Conservation (phyloP, 2,888 invertebrate genomes). For the Oscheius sp. region DNA sequence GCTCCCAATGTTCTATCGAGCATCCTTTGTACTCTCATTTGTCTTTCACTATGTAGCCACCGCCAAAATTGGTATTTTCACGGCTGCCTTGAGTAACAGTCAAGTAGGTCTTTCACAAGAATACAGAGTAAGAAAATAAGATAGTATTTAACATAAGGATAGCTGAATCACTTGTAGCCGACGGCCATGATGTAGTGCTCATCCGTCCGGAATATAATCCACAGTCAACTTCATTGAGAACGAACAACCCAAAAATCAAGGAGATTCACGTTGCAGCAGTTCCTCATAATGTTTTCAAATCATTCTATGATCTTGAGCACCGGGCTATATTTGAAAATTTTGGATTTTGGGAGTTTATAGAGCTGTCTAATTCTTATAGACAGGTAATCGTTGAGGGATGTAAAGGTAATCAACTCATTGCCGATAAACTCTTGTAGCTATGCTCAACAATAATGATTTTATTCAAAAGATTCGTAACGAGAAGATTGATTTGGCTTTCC, state of each 20-base stretch:
- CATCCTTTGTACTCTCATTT: neutral
- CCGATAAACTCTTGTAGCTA: neutral
- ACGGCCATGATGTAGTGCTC: conserved; percentile 28
- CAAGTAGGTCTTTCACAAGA: neutral
- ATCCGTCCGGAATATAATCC: conserved; percentile 26
- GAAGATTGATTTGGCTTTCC: conserved; percentile 28
- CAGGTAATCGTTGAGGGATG: neutral
- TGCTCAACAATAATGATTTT: conserved; percentile 20
- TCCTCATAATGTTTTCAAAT: neutral
- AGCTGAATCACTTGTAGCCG: conserved; percentile 18
- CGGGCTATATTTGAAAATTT: conserved; percentile 3
- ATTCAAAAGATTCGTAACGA: conserved; percentile 6
- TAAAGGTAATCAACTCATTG: too few species aligned
- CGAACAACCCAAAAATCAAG: conserved; percentile 28
- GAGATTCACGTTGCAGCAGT: conserved; percentile 22
- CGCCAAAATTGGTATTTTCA: conserved; percentile 26
- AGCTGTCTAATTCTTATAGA: conserved; percentile 11
- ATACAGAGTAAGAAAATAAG: neutral
- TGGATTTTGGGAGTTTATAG: neutral
- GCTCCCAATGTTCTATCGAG: neutral
- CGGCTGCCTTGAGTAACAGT: conserved; percentile 24
- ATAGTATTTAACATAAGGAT: conserved; percentile 29
- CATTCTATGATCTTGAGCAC: neutral
- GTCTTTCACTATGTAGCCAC: neutral
- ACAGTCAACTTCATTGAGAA: neutral